Evolutionary conservation across 2,797 vertebrate species (phyloP), one percentile per base, ranked within the genome.

Genomic region (Eremophila alpestris): DNA sequence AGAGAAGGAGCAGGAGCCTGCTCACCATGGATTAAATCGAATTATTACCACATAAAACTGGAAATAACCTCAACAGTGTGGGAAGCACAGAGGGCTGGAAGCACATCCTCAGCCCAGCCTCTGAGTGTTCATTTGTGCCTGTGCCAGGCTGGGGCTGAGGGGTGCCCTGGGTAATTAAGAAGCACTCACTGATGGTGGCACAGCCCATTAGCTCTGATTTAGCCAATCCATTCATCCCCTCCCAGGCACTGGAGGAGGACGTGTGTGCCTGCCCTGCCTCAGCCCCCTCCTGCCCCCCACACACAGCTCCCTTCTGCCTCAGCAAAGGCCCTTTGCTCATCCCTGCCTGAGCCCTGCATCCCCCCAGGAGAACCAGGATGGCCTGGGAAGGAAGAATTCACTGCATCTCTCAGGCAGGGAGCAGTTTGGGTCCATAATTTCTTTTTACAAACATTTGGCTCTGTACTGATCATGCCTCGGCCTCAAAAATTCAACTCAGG

Each of bases 331-430:
- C 6, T 27, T 77, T 22, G 3, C 58, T 26, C 41, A 16, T 11
- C 16, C 46, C 60, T 46, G 13, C 49, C 20, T 0, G 11, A 16
- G 1, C n/a, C 34, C 38, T n/a, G 21, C 29, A 2, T 5, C 9
- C 8, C 38, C 15, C 24, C 29, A 4, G 0, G 8, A 4, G 16
- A 16, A 7, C 8, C 6, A 2, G 51, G 1, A 1, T 4, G 27
- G 9, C 64, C 63, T 29, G 18, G 43, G 45, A 69, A 49, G 38
- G 60, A 34, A 9, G 6, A 4, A 9, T 51, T n/a, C 30, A 5
- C 15, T 18, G 3, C 0, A 1, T 2, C 45, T 69, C 74, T 27
- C 5, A 1, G 23, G 55, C 59, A 76, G 22, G 0, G 3, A 63
- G 17, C 6, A 36, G 26, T 34, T 36, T 49, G 34, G 26, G 29